Evolutionary conservation across 2,888 invertebrate species (phyloP).

Genomic region (Altica lythri): DNA sequence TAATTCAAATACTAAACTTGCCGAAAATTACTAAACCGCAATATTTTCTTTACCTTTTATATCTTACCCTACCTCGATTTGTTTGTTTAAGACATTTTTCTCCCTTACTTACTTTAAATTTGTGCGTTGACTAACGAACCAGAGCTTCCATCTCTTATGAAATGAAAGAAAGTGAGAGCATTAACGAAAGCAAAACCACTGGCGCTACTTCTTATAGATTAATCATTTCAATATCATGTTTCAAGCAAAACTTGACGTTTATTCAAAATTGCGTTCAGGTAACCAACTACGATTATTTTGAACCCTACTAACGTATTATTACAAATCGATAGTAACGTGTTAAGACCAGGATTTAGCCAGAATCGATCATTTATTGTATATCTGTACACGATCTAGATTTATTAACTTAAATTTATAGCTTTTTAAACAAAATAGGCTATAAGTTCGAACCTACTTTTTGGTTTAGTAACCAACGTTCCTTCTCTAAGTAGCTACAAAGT

Average conservation of each 20-base stretch:
- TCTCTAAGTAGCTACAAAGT: no score
- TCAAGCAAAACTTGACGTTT: slow-evolving; percentile 28
- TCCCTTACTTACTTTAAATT: not conserved
- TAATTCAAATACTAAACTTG: no score
- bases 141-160: not conserved
- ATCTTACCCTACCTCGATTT: no score
- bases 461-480: no score
- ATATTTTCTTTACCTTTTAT: not conserved
- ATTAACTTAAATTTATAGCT: no score
- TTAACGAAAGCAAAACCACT: slow-evolving; percentile 17
- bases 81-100: slow-evolving; percentile 1
- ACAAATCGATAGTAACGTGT: slow-evolving; percentile 23
- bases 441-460: no score
- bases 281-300: slow-evolving; percentile 29
- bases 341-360: no score
- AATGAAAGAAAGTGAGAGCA: not conserved
- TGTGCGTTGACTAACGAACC: not conserved
- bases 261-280: slow-evolving; percentile 29
- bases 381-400: no score
- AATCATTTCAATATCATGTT: slow-evolving; percentile 22
- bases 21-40: not conserved
- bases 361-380: no score
- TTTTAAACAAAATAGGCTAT: no score
- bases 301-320: slow-evolving; percentile 22
- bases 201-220: slow-evolving; percentile 17